phyloP scores from a whole-genome alignment of 2,888 invertebrate species.

The Cacoxenus indagator region DNA sequence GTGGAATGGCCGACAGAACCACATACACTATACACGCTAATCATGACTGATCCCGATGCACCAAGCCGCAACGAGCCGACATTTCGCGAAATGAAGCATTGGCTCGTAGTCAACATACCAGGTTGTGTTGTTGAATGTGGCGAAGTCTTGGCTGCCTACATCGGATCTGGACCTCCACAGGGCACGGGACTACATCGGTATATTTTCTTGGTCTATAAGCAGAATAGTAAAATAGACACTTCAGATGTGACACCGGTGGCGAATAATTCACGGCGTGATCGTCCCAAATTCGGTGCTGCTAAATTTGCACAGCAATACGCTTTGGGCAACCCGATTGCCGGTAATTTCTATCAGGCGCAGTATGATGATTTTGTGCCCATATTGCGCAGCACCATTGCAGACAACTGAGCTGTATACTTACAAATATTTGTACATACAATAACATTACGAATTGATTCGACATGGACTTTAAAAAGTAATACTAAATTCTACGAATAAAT shows the following conservation, averaged over 20 bases:
- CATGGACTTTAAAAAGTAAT: not conserved
- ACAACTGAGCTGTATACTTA: conserved; percentile 15
- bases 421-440: not conserved
- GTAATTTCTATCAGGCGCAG: conserved; percentile 62
- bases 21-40: conserved; percentile 55
- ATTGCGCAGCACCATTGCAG: conserved; percentile 63
- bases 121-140: conserved; percentile 79
- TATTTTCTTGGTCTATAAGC: conserved; percentile 83
- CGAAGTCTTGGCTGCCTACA: conserved; percentile 81
- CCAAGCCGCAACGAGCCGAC: conserved; percentile 86
- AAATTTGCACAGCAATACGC: conserved; percentile 85
- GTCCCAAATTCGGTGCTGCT: conserved; percentile 76
- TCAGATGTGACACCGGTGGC: conserved; percentile 68
- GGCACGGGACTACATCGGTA: conserved; percentile 85
- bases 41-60: conserved; percentile 84
- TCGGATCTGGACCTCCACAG: conserved; percentile 88
- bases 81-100: conserved; percentile 91
- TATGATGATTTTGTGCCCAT: conserved; percentile 70
- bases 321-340: conserved; percentile 74
- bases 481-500: not conserved
- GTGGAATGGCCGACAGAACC: conserved; percentile 57
- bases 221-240: conserved; percentile 70
- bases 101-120: conserved; percentile 90
- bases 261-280: conserved; percentile 69
- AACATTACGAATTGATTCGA: not conserved